These are phyloP conservation scores for Lycia hirtaria DNA, from an alignment of 2,888 invertebrate species.

Conservation along the genomic window DNA sequence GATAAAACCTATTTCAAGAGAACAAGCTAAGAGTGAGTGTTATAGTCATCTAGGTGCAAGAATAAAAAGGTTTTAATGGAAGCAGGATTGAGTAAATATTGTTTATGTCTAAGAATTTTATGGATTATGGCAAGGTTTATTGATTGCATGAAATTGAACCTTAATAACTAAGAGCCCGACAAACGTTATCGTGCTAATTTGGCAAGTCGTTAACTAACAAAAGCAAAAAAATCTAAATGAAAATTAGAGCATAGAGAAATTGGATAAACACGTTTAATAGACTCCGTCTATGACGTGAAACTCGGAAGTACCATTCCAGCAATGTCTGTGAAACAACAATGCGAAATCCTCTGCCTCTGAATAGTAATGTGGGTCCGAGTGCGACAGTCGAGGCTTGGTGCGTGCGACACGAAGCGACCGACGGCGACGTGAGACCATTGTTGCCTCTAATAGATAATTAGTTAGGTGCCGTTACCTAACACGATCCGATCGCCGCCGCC, in stretches of 20 bases:
- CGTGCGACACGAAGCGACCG: slow-evolving; percentile 61
- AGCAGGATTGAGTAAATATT: no score
- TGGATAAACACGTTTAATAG: background rate
- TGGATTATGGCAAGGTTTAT: background rate
- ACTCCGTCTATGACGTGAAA: background rate
- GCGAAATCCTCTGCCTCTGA: slow-evolving; percentile 25
- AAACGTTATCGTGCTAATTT: no score
- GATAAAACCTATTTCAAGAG: background rate
- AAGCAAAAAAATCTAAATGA: no score
- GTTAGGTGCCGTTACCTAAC: slow-evolving; percentile 78
- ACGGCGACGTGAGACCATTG: slow-evolving; percentile 80
- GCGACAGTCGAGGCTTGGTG: slow-evolving; percentile 37
- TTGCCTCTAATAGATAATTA: slow-evolving; percentile 82
- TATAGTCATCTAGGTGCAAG: background rate
- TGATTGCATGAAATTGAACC: no score
- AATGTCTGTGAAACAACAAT: slow-evolving; percentile 8
- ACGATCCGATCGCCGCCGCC: slow-evolving; percentile 64
- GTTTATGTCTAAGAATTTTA: no score
- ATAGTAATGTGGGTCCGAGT: slow-evolving; percentile 19
- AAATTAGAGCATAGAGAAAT: no score
- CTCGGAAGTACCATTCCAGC: slow-evolving; percentile 15
- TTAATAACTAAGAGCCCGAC: no score
- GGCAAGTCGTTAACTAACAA: no score
- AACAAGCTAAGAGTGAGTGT: background rate
- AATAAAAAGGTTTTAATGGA: no score